Percentiles rank a stretch among this genome's conserved stretches.
phyloP scores from a whole-genome alignment of 1,140 invertebrate genomes.

The Argopecten irradians region DNA sequence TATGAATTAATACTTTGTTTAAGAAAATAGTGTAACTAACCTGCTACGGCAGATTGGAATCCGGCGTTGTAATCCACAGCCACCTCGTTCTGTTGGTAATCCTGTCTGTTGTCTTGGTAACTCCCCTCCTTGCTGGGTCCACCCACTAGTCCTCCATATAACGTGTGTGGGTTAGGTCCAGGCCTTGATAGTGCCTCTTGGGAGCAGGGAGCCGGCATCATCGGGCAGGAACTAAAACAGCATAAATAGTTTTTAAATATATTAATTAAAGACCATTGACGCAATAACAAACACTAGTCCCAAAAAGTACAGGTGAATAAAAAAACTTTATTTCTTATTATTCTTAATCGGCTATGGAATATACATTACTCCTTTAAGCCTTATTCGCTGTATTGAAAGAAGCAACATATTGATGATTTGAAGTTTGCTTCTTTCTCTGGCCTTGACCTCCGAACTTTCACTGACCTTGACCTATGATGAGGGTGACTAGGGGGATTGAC shows the following conservation, averaged over 20 bases:
- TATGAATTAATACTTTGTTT: too few species aligned
- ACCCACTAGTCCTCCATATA: slow-evolving; percentile 75
- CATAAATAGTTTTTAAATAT: too few species aligned
- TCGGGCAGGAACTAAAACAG: slow-evolving; percentile 62
- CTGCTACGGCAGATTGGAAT: slow-evolving; percentile 38
- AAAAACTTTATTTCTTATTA: background rate
- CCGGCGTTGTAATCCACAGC: slow-evolving; percentile 45
- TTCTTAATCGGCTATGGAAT: background rate
- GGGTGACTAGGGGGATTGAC: slow-evolving; percentile 79
- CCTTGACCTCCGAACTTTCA: background rate
- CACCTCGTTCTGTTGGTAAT: slow-evolving; percentile 75
- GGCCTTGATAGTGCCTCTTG: slow-evolving; percentile 31
- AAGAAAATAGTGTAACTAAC: background rate
- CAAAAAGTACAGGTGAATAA: background rate
- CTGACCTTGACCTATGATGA: slow-evolving; percentile 57
- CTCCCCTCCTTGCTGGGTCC: slow-evolving; percentile 70
- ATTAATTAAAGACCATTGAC: too few species aligned
- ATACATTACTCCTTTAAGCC: background rate
- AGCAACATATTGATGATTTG: background rate
- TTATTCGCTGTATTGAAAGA: background rate
- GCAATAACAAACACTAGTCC: background rate
- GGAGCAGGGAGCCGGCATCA: slow-evolving; percentile 56
- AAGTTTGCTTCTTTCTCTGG: background rate
- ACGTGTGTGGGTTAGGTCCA: slow-evolving; percentile 65
- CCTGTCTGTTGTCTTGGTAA: slow-evolving; percentile 67